Evolutionary conservation across 2,113 vertebrate genomes (phyloP).

Genomic region (Struthidea cinerea): DNA sequence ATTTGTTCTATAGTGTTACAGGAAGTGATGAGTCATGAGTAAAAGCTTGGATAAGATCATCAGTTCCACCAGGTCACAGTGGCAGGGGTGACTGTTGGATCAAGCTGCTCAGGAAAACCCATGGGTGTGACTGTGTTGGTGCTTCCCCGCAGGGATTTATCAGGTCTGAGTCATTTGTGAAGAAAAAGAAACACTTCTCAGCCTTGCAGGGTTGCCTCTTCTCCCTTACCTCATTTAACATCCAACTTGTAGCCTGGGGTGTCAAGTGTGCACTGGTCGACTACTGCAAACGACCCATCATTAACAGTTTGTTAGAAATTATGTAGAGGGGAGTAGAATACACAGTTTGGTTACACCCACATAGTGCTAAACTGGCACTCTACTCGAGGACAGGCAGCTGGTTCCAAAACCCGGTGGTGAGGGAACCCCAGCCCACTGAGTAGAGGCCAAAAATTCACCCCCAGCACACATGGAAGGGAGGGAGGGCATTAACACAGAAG

Average conservation of each 20-base stretch:
- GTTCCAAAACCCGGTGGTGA: rapidly evolving
- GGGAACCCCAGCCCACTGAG: not conserved
- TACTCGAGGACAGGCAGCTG: not conserved
- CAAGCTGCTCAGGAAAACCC: not conserved
- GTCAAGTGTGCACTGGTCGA: not conserved
- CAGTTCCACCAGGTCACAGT: too few relatives aligned
- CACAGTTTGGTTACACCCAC: not conserved
- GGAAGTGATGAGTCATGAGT: not conserved
- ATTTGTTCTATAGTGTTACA: not conserved
- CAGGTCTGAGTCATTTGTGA: not conserved
- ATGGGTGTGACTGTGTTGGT: not conserved
- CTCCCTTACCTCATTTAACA: not conserved
- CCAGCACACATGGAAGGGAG: not conserved
- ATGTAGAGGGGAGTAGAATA: not conserved
- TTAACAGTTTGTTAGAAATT: not conserved
- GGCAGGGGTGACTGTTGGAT: not conserved
- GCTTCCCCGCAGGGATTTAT: not conserved
- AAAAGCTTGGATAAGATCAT: not conserved
- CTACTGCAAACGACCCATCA: not conserved
- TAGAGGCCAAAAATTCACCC: not conserved
- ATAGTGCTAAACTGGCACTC: not conserved
- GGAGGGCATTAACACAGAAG: not conserved
- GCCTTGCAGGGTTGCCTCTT: not conserved
- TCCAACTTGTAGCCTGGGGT: not conserved
- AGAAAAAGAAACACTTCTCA: not conserved